Conservation (phyloP, 2,888 invertebrate genomes). For the Trimorus sp. region DNA sequence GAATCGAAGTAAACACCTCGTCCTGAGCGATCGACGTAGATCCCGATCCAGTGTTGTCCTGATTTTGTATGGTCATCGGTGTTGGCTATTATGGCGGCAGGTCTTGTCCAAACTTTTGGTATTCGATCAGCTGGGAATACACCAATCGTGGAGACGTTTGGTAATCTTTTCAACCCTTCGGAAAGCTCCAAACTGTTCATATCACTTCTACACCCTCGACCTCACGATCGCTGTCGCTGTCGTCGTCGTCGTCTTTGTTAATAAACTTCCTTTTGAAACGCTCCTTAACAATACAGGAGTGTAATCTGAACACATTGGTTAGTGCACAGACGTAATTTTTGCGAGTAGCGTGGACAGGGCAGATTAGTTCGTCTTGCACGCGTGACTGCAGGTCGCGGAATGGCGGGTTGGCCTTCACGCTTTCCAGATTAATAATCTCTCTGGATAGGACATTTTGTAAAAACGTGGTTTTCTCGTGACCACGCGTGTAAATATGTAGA, state of each 20-base stretch:
- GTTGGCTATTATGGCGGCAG: not conserved
- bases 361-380: no score
- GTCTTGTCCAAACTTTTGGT: not conserved
- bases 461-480: not conserved
- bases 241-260: no score
- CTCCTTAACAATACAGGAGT: not conserved
- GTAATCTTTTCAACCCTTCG: not conserved
- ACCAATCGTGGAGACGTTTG: not conserved
- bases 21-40: not conserved
- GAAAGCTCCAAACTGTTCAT: conserved; percentile 7
- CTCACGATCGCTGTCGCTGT: no score
- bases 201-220: no score
- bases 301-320: not conserved
- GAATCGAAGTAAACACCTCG: not conserved
- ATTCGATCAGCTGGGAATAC: not conserved
- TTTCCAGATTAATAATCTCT: not conserved
- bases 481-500: conserved; percentile 7
- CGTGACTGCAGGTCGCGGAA: not conserved
- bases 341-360: no score
- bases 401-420: not conserved
- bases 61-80: not conserved
- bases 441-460: not conserved
- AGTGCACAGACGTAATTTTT: conserved; percentile 1
- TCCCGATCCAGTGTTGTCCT: conserved; percentile 4
- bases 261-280: no score